phyloP scores from a whole-genome alignment of 2,888 invertebrate genomes.

The Eupeodes latifasciatus region DNA sequence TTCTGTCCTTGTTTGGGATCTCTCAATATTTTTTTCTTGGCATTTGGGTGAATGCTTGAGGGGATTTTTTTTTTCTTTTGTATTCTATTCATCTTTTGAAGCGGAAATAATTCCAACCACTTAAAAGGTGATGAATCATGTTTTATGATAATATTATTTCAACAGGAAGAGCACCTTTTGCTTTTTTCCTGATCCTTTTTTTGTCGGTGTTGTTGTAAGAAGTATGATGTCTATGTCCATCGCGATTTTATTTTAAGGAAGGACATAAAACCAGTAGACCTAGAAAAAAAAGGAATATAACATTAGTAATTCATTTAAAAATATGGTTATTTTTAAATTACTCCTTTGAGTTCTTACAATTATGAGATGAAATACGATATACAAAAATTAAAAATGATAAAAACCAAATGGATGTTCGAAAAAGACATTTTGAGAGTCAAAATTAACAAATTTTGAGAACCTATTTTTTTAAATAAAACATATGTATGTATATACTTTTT shows the following conservation, averaged over 20 bases:
- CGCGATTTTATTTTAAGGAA: slow-evolving; percentile 16
- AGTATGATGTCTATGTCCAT: slow-evolving; percentile 24
- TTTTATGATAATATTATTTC: slow-evolving; percentile 77
- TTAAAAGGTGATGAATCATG: slow-evolving; percentile 77
- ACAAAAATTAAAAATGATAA: too few relatives aligned
- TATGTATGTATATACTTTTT: too few relatives aligned
- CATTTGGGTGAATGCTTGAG: slow-evolving; percentile 41
- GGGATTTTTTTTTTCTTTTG: slow-evolving; percentile 57
- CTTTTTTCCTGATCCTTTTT: slow-evolving; percentile 68
- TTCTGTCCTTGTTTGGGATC: slow-evolving; percentile 69
- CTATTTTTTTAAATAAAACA: too few relatives aligned
- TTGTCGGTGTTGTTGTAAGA: not conserved
- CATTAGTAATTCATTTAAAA: not conserved
- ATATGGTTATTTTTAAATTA: not conserved
- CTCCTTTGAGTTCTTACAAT: not conserved
- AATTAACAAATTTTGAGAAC: too few relatives aligned
- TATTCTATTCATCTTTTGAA: slow-evolving; percentile 71
- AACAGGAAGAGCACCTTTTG: slow-evolving; percentile 75
- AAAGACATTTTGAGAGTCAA: too few relatives aligned
- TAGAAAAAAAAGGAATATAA: not conserved
- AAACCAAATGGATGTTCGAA: too few relatives aligned
- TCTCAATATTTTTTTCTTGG: slow-evolving; percentile 65
- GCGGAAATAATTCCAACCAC: slow-evolving; percentile 76
- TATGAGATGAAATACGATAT: too few relatives aligned
- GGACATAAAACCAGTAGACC: not conserved